Conservation (phyloP, 2,113 vertebrate genomes). For the Chaetura pelagica region DNA sequence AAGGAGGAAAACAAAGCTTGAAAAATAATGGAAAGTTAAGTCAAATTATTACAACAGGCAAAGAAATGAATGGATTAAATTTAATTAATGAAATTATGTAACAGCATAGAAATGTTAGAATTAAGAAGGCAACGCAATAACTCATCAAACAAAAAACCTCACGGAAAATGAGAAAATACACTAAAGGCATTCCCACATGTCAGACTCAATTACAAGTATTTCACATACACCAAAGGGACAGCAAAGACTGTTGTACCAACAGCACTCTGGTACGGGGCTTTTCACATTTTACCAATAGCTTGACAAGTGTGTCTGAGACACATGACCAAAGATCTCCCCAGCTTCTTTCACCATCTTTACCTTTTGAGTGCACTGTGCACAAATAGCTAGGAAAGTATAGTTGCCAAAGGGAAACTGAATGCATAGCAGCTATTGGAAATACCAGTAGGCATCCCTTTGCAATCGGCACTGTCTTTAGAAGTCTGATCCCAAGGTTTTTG, state of each 20-base stretch:
- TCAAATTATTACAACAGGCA: neutral
- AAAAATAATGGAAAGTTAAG: neutral
- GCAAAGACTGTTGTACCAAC: neutral
- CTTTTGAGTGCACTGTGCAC: neutral
- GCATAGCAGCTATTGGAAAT: neutral
- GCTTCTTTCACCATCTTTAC: neutral
- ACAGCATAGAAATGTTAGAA: neutral
- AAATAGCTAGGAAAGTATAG: neutral
- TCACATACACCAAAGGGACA: neutral
- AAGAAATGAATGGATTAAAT: neutral
- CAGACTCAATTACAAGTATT: neutral
- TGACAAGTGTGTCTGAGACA: neutral
- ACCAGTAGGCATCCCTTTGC: neutral
- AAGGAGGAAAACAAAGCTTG: neutral
- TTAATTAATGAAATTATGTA: neutral
- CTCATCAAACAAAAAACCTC: neutral
- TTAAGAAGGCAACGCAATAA: neutral
- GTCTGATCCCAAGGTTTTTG: neutral
- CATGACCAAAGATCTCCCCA: neutral
- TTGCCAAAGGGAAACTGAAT: neutral
- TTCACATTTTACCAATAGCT: neutral
- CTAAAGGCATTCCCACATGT: neutral
- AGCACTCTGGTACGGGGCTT: neutral
- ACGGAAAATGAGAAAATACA: neutral
- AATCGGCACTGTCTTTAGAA: neutral